Conservation (phyloP, 2,888 invertebrate genomes). For the Brassicogethes aeneus region DNA sequence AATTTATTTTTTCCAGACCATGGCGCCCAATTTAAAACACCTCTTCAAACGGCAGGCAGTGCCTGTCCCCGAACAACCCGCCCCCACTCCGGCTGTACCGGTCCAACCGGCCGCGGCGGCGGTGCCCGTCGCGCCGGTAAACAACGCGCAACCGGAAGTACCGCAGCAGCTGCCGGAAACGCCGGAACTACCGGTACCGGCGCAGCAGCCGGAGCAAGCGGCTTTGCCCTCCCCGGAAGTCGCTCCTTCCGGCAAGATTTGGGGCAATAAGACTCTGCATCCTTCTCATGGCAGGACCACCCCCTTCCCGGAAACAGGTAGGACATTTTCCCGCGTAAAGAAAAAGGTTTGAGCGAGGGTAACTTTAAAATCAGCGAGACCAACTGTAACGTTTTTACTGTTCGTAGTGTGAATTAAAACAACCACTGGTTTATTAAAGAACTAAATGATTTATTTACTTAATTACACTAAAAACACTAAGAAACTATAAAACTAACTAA, state of each 20-base stretch:
- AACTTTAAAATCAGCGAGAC: too few relatives aligned
- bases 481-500: too few relatives aligned
- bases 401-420: too few relatives aligned
- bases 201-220: not conserved
- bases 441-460: too few relatives aligned
- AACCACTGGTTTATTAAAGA: too few relatives aligned
- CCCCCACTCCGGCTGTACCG: not conserved
- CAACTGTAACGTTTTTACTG: too few relatives aligned
- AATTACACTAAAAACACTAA: too few relatives aligned
- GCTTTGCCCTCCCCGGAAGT: not conserved
- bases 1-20: too few relatives aligned
- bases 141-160: not conserved
- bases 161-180: not conserved
- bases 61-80: not conserved
- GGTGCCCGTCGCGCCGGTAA: not conserved
- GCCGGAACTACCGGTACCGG: not conserved
- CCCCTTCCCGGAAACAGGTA: conserved; percentile 25
- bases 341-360: too few relatives aligned
- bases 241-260: not conserved
- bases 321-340: too few relatives aligned
- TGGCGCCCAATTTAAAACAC: not conserved
- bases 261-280: conserved; percentile 24
- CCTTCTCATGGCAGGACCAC: conserved; percentile 26
- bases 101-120: not conserved
- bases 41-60: not conserved